Evolutionary conservation across 2,888 invertebrate genomes (phyloP), one percentile per base, ranked within the genome.

Genomic region (Chymomyza fuscimana): DNA sequence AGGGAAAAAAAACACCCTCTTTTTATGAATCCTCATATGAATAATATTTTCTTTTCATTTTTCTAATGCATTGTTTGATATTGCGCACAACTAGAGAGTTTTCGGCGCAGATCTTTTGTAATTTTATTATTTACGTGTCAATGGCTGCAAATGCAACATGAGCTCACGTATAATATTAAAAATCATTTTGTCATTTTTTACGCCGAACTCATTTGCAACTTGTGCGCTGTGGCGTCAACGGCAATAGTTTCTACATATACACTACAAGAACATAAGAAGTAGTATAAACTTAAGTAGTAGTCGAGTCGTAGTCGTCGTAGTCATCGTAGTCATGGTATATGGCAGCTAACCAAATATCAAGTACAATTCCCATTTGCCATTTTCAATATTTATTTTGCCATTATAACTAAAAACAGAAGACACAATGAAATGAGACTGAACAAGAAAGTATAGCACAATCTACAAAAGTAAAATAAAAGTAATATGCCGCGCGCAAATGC

Each of bases 401-500:
- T 76, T 79, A 70, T 78, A 76, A 72, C 25, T 69, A 62, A 52
- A 46, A 71, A 52, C 15, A 58, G 58, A 58, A 25, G 25, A 54
- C 54, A 54, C 16, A 19, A 54, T 54, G 54, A 19, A 54, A 54
- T 22, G 54, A 54, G 22, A 54, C 54, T 19, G 54, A 16, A 54
- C 16, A 19, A 54, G 54, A 16, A 54, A 54, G 9, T 19, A 54
- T 22, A 54, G 22, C 52, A 67, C 67, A 40, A 67, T 50, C 16
- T 62, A 46, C 29, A 65, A 58, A 40, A 63, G 32, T 54, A 86
- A 88, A 84, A 88, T 84, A 84, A 84, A 84, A 88, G 88, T 88
- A 88, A 88, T 88, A 84, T 88, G 81, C 79, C 88, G 73, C 74
- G 86, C 82, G 86, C 81, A 88, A 83, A 83, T 83, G 83, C 83